Conservation (phyloP, 37 sponge, comb jelly and placozoan species). For the Eunapius fragilis region DNA sequence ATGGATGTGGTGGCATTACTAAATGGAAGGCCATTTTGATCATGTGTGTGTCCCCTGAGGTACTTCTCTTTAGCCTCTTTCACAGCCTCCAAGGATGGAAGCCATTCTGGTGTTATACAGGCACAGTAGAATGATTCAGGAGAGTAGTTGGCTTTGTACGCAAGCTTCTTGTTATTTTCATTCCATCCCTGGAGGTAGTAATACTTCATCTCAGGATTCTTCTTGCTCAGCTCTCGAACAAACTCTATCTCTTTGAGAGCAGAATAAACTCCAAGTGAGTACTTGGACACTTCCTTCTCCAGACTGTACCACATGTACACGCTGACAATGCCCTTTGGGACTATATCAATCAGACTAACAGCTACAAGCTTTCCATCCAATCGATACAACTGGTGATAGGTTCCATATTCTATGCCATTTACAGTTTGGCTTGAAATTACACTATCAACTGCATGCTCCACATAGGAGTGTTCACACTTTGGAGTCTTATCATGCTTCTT, state of each 20-base stretch:
- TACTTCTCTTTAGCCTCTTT: conserved; percentile 21
- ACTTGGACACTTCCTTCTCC: conserved; percentile 72
- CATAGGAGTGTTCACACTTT: conserved; percentile 74
- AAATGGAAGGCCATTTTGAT: background rate
- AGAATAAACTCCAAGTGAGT: conserved; percentile 91
- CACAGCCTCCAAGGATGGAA: conserved; percentile 55
- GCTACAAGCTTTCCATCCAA: conserved; percentile 87
- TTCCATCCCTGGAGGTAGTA: conserved; percentile 95
- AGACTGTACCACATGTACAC: conserved; percentile 92
- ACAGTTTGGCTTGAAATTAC: conserved; percentile 51
- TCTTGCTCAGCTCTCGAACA: conserved; percentile 47
- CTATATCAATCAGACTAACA: conserved; percentile 83
- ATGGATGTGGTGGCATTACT: background rate
- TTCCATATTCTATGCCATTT: conserved; percentile 77
- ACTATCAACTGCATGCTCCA: conserved; percentile 84
- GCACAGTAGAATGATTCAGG: conserved; percentile 90
- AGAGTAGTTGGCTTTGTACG: conserved; percentile 87
- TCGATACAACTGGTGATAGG: conserved; percentile 85
- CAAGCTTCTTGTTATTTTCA: conserved; percentile 75
- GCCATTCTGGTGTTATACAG: conserved; percentile 70
- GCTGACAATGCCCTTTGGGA: conserved; percentile 88
- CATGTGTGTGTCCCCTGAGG: background rate
- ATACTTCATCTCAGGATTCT: conserved; percentile 66
- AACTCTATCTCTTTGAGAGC: conserved; percentile 90
- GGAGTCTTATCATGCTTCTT: conserved; percentile 75